These are phyloP conservation scores for Prionailurus bengalensis DNA, from an alignment of 2,113 vertebrate species.

Conservation along the genomic window DNA sequence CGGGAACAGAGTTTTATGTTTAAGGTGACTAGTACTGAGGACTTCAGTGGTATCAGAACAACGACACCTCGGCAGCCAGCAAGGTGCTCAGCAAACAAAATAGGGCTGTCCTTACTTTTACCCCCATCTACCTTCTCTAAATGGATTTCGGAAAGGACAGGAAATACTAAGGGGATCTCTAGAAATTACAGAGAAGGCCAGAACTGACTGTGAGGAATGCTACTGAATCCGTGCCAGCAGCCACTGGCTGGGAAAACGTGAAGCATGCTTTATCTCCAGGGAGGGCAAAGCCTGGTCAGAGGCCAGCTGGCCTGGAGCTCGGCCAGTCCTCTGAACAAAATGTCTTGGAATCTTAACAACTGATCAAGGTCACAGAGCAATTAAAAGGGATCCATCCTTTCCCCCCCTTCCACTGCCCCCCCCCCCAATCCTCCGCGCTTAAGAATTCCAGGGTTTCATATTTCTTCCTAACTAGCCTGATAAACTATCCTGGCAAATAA, in stretches of 20 bases:
- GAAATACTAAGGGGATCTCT: neutral
- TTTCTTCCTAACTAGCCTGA: constrained; percentile 66
- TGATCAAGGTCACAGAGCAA: constrained; percentile 68
- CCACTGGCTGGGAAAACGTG: neutral
- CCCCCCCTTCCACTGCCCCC: neutral
- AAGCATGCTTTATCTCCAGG: neutral
- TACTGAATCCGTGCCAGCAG: neutral
- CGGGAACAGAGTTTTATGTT: neutral
- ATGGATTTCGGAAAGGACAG: neutral
- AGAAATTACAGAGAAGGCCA: neutral
- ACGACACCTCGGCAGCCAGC: neutral
- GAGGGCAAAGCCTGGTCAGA: neutral
- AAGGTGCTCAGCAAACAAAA: neutral
- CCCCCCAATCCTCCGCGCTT: neutral
- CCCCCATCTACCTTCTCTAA: neutral
- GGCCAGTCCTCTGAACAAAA: constrained; percentile 15
- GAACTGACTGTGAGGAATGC: neutral
- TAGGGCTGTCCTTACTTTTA: neutral
- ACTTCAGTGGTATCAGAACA: neutral
- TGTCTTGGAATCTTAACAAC: neutral
- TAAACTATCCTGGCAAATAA: constrained; percentile 62
- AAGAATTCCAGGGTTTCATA: constrained; percentile 50
- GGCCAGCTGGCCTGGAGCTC: neutral
- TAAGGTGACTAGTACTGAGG: neutral
- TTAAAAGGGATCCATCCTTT: constrained; percentile 56